A percentile compares a stretch with the other conserved stretches of the same genome.
phyloP scores from a whole-genome alignment of 2,888 invertebrate species.

The Noctua fimbriata region DNA sequence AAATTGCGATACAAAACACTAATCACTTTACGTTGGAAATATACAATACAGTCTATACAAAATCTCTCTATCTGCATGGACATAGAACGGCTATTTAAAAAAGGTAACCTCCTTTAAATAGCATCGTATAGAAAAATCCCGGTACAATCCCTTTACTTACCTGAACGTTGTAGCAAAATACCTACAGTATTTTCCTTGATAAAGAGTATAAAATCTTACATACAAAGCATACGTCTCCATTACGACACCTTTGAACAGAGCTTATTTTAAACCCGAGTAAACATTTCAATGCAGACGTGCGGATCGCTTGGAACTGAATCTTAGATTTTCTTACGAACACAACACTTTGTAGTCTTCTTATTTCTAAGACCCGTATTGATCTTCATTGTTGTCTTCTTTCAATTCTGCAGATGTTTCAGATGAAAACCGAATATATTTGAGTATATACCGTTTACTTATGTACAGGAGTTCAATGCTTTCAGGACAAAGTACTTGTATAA shows the following conservation, averaged over 20 bases:
- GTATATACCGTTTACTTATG: not conserved
- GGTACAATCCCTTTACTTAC: not conserved
- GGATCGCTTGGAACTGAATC: slow-evolving; percentile 17
- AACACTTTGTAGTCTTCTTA: slow-evolving; percentile 19
- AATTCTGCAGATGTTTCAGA: slow-evolving; percentile 4
- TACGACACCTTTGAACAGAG: slow-evolving; percentile 10
- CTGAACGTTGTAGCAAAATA: not conserved
- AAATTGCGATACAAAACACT: not conserved
- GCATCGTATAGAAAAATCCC: not conserved
- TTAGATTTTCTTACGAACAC: slow-evolving; percentile 19
- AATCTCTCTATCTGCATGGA: not conserved
- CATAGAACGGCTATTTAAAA: not conserved
- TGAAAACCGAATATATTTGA: not conserved
- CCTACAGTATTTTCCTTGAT: not conserved
- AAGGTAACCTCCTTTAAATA: not conserved
- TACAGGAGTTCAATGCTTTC: not conserved
- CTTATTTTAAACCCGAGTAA: slow-evolving; percentile 7
- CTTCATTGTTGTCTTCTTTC: slow-evolving; percentile 1
- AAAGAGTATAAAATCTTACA: slow-evolving; percentile 2
- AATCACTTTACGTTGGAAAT: not conserved
- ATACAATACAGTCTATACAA: too few relatives aligned
- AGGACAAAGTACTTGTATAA: not conserved
- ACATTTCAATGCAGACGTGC: slow-evolving; percentile 14
- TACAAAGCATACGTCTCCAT: not conserved
- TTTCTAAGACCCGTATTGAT: not conserved